Evolutionary conservation across 2,888 invertebrate species (phyloP).

Genomic region (Polylopha cassiicola): DNA sequence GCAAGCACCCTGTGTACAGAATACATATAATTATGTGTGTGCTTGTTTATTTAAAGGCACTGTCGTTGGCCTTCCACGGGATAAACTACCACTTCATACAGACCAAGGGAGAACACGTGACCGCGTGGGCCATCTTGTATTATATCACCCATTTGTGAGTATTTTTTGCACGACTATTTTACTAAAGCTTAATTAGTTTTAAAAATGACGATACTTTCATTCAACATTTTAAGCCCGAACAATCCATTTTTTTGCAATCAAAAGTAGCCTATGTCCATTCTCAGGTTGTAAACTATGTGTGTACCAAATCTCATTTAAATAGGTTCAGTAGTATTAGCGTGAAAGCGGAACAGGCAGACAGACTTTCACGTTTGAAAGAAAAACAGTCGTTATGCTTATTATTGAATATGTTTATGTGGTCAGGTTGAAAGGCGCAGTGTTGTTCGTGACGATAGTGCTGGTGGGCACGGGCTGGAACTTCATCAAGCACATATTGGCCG

Average conservation of each 20-base stretch:
- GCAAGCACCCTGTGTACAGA: conserved; percentile 91
- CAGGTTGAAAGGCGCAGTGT: conserved; percentile 91
- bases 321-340: no score
- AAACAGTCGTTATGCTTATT: no score
- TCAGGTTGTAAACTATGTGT: no score
- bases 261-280: no score
- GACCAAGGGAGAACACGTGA: conserved; percentile 93
- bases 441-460: conserved; percentile 96
- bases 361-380: no score
- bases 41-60: conserved; percentile 92
- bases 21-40: conserved; percentile 98
- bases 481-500: conserved; percentile 97
- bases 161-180: conserved; percentile 21
- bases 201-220: no score
- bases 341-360: no score
- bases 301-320: no score
- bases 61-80: conserved; percentile 96
- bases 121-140: conserved; percentile 98
- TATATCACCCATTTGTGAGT: conserved; percentile 98
- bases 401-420: no score
- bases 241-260: no score
- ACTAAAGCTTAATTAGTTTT: conserved; percentile 1
- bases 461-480: conserved; percentile 99
- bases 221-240: no score
- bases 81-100: conserved; percentile 97